A percentile compares a stretch with the other conserved stretches of the same genome.
phyloP scores from a whole-genome alignment of 1,140 invertebrate genomes.

The Drosophila sp. region DNA sequence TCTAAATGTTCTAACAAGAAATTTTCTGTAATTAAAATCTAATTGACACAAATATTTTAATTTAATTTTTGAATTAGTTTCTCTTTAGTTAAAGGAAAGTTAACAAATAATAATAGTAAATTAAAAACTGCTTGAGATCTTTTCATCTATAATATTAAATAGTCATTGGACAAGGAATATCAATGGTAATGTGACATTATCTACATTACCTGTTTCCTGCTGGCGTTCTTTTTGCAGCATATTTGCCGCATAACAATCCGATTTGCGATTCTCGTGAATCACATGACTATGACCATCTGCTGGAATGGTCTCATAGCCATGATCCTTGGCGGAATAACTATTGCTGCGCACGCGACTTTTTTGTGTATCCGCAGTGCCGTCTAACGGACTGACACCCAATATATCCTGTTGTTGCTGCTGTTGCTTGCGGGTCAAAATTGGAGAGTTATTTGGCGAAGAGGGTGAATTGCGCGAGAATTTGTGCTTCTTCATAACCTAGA shows the following conservation, averaged over 20 bases:
- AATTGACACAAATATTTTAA: conserved; percentile 7
- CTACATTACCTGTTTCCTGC: conserved; percentile 61
- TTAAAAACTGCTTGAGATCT: not conserved
- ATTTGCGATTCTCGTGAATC: conserved; percentile 80
- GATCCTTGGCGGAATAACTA: conserved; percentile 83
- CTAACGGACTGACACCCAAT: conserved; percentile 67
- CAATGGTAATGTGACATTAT: not conserved
- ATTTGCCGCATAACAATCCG: conserved; percentile 79
- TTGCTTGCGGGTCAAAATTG: conserved; percentile 80
- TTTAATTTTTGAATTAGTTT: too few relatives aligned
- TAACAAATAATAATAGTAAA: too few relatives aligned
- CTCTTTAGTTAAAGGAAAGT: too few relatives aligned
- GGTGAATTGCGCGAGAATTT: conserved; percentile 71
- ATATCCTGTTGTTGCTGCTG: conserved; percentile 75
- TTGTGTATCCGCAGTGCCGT: conserved; percentile 72
- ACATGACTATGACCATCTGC: conserved; percentile 74
- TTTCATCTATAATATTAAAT: not conserved
- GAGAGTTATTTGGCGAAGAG: conserved; percentile 69
- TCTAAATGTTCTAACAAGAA: too few relatives aligned
- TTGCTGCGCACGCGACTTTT: conserved; percentile 73
- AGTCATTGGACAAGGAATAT: not conserved
- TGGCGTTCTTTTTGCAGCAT: conserved; percentile 75
- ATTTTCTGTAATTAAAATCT: not conserved
- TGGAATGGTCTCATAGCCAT: conserved; percentile 87
- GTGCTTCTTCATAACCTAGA: conserved; percentile 82